These are phyloP conservation scores for Mobula birostris DNA, from an alignment of 2,113 vertebrate genomes.

Conservation along the genomic window DNA sequence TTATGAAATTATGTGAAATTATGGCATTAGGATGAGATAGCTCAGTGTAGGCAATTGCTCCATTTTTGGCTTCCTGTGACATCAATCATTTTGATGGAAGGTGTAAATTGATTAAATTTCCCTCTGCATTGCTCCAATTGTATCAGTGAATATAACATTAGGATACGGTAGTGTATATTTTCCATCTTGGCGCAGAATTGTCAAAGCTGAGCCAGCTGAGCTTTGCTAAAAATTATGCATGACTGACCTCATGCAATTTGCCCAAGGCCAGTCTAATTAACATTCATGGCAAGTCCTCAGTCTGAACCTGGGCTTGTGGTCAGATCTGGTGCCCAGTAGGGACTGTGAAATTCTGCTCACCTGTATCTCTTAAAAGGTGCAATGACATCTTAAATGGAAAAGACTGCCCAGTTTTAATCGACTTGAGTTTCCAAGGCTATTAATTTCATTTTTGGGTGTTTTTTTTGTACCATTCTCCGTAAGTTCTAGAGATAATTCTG, in stretches of 20 bases:
- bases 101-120: neutral
- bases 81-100: neutral
- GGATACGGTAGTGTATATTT: neutral
- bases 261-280: slow-evolving; percentile 11
- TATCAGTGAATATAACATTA: slow-evolving; percentile 6
- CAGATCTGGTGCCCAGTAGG: neutral
- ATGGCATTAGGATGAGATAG: neutral
- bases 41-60: neutral
- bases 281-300: neutral
- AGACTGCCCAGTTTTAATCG: neutral
- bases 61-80: neutral
- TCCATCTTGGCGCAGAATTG: neutral
- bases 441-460: no score
- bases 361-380: neutral
- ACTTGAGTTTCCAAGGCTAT: neutral
- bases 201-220: neutral
- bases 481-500: no score
- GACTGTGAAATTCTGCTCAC: neutral
- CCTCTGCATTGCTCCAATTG: neutral
- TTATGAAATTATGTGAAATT: neutral
- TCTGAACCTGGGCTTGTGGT: neutral
- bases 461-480: no score
- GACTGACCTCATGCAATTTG: neutral
- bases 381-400: neutral
- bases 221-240: slow-evolving; percentile 16